These are phyloP conservation scores for Helostoma temminkii DNA, from an alignment of 2,797 vertebrate genomes.

Conservation along the genomic window DNA sequence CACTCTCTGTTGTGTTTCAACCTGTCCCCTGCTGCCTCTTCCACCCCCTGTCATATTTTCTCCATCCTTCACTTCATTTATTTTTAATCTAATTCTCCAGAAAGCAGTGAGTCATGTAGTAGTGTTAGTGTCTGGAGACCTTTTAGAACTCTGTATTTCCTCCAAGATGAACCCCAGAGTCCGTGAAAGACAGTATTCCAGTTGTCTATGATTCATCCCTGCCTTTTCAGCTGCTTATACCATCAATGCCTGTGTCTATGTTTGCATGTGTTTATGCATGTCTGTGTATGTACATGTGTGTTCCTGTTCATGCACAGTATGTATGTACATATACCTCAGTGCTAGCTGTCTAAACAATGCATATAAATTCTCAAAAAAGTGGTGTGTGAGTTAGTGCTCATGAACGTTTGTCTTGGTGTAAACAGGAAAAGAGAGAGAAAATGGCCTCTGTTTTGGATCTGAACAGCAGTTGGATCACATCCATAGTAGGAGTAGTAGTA, in stretches of 20 bases:
- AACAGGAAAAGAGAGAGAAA: slow-evolving; percentile 17
- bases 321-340: background rate
- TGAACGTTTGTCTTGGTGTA: slow-evolving; percentile 7
- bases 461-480: slow-evolving; percentile 34
- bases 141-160: slow-evolving; percentile 37
- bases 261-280: slow-evolving; percentile 5
- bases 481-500: slow-evolving; percentile 6
- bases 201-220: slow-evolving; percentile 50
- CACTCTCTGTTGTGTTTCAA: slow-evolving; percentile 57
- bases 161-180: slow-evolving; percentile 56
- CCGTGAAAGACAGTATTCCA: slow-evolving; percentile 41
- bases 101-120: slow-evolving; percentile 56
- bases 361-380: background rate
- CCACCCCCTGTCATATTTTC: slow-evolving; percentile 44
- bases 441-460: slow-evolving; percentile 15
- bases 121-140: slow-evolving; percentile 34
- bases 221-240: slow-evolving; percentile 60
- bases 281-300: background rate
- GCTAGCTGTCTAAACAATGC: slow-evolving; percentile 2
- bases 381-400: background rate
- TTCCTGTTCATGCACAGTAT: background rate
- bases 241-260: slow-evolving; percentile 35
- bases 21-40: slow-evolving; percentile 62
- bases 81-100: slow-evolving; percentile 32
- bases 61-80: slow-evolving; percentile 42